phyloP scores from a whole-genome alignment of 1,140 invertebrate genomes.

The Pseudomyrmex pallidus region DNA sequence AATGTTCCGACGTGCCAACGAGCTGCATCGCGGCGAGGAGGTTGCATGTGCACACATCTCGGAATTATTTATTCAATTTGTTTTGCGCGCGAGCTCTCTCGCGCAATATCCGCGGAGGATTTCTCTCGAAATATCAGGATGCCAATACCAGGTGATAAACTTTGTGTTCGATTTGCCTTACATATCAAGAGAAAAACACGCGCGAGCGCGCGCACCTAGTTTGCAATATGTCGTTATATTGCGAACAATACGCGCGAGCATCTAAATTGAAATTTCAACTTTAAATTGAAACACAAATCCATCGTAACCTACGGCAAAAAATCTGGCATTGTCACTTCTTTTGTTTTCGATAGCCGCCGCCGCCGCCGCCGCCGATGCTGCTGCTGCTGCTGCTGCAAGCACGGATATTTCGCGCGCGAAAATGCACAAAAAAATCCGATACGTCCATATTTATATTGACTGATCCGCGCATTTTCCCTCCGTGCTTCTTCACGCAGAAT shows the following conservation, averaged over 20 bases:
- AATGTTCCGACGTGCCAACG: background rate
- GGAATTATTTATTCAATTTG: conserved; percentile 50
- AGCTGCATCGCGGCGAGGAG: background rate
- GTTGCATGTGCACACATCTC: no score
- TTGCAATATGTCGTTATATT: conserved; percentile 51
- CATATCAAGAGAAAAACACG: conserved; percentile 25
- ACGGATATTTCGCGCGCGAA: conserved; percentile 43
- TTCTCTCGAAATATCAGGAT: conserved; percentile 3
- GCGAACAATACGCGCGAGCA: conserved; percentile 26
- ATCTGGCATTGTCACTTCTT: conserved; percentile 61
- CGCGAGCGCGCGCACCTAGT: background rate
- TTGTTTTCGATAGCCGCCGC: conserved; percentile 40
- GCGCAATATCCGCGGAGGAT: background rate
- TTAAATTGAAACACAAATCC: conserved; percentile 60
- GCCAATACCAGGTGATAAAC: conserved; percentile 49
- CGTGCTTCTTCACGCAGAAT: conserved; percentile 51
- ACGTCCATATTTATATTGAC: conserved; percentile 59
- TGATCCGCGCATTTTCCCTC: conserved; percentile 55
- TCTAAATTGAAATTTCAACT: conserved; percentile 59
- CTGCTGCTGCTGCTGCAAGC: no score
- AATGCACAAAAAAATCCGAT: conserved; percentile 62
- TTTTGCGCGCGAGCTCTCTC: background rate
- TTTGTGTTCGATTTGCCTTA: conserved; percentile 57
- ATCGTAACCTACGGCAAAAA: conserved; percentile 53
- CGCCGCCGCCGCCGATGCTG: background rate